Percentiles rank a stretch among this genome's conserved stretches.
Evolutionary conservation across 2,888 invertebrate genomes (phyloP).

Genomic region (Belgica antarctica): DNA sequence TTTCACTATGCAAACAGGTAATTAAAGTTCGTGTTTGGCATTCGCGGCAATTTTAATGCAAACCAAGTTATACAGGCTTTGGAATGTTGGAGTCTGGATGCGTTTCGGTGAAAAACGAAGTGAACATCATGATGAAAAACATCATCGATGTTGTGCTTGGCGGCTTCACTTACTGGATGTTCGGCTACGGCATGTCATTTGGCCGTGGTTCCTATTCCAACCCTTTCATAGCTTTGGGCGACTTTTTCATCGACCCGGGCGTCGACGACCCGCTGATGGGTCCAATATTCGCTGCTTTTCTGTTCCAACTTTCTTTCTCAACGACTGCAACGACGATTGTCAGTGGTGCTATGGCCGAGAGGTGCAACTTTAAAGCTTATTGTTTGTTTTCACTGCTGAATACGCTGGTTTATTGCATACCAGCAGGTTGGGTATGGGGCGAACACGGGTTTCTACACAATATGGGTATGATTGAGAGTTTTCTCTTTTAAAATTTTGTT

Average conservation of each 20-base stretch:
- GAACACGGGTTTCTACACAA: slow-evolving; percentile 80
- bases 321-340: slow-evolving; percentile 86
- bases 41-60: slow-evolving; percentile 11
- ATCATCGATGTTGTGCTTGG: slow-evolving; percentile 90
- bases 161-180: slow-evolving; percentile 89
- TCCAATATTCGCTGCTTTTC: slow-evolving; percentile 79
- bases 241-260: slow-evolving; percentile 76
- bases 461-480: slow-evolving; percentile 53
- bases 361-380: slow-evolving; percentile 87
- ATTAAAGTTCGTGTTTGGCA: slow-evolving; percentile 44
- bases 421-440: slow-evolving; percentile 93
- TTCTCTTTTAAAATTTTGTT: not conserved
- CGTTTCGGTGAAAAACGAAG: slow-evolving; percentile 90
- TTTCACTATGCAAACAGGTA: slow-evolving; percentile 92
- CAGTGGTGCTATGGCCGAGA: slow-evolving; percentile 92
- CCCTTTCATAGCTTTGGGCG: slow-evolving; percentile 78
- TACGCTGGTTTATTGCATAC: slow-evolving; percentile 86
- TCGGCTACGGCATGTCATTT: slow-evolving; percentile 90
- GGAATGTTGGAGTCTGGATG: slow-evolving; percentile 92
- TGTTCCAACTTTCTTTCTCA: slow-evolving; percentile 87
- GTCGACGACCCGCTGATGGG: slow-evolving; percentile 77
- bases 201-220: slow-evolving; percentile 72
- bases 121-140: slow-evolving; percentile 97
- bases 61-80: slow-evolving; percentile 63
- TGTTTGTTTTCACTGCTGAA: slow-evolving; percentile 86